Conservation (phyloP, 2,888 invertebrate species). For the Pollenia griseotomentosa region DNA sequence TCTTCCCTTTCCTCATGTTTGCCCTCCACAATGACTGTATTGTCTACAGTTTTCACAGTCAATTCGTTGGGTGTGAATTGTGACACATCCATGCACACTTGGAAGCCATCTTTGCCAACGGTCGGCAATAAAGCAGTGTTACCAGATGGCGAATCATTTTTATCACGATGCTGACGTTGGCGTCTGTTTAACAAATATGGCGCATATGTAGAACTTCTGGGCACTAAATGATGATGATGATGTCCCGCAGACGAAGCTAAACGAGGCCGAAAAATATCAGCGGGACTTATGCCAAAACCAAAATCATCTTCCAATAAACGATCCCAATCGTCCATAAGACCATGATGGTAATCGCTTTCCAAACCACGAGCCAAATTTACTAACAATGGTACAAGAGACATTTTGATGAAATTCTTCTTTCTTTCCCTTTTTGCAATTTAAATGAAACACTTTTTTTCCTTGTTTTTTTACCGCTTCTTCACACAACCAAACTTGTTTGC, state of each 20-base stretch:
- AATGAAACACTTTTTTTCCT: background rate
- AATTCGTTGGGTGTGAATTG: constrained; percentile 92
- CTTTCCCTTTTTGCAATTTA: too few species aligned
- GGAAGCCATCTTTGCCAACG: constrained; percentile 85
- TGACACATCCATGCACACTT: constrained; percentile 90
- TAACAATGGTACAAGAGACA: constrained; percentile 77
- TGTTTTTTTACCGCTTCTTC: background rate
- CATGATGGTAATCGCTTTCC: constrained; percentile 60
- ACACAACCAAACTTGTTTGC: constrained; percentile 22
- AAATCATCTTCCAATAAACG: constrained; percentile 77
- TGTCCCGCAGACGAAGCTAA: constrained; percentile 56
- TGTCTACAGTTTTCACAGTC: constrained; percentile 90
- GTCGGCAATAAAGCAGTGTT: constrained; percentile 80
- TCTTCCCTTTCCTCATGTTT: constrained; percentile 91
- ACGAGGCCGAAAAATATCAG: constrained; percentile 80
- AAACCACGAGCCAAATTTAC: constrained; percentile 73
- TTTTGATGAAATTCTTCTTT: constrained; percentile 60
- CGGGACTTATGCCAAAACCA: constrained; percentile 80
- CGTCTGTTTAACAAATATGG: constrained; percentile 86
- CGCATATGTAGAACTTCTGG: constrained; percentile 86
- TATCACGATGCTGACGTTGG: constrained; percentile 81
- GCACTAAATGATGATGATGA: constrained; percentile 76
- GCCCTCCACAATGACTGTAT: constrained; percentile 86
- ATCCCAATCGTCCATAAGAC: constrained; percentile 55
- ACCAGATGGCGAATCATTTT: constrained; percentile 86